Percentiles rank a stretch among this genome's conserved stretches.
phyloP scores from a whole-genome alignment of 2,888 invertebrate species.

The Amphipyra berbera region DNA sequence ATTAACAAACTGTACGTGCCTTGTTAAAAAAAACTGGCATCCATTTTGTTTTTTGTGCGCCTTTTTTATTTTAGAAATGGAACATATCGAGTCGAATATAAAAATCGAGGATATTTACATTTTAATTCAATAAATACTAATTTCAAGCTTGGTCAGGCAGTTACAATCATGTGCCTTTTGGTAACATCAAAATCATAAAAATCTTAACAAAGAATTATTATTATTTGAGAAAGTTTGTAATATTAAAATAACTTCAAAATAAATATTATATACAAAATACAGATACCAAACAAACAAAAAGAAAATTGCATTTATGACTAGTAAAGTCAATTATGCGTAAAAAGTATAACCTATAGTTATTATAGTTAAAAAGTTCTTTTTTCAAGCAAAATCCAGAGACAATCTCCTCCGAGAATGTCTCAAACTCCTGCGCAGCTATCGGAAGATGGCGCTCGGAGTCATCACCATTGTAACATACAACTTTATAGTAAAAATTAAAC shows the following conservation, averaged over 20 bases:
- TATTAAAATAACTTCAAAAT: conserved; percentile 11
- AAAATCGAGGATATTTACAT: conserved; percentile 20
- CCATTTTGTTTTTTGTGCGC: conserved; percentile 7
- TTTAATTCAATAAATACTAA: neutral
- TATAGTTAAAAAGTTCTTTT: neutral
- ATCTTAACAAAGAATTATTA: too few relatives aligned
- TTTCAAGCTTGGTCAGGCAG: conserved; percentile 36
- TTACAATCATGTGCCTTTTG: conserved; percentile 24
- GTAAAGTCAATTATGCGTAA: neutral
- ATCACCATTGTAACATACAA: conserved; percentile 42
- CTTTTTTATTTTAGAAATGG: neutral
- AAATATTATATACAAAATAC: neutral
- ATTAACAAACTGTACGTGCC: too few relatives aligned
- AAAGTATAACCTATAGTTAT: too few relatives aligned
- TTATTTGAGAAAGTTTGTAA: neutral
- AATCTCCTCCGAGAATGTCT: conserved; percentile 62
- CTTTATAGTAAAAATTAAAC: neutral
- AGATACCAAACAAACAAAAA: too few relatives aligned
- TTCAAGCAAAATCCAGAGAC: conserved; percentile 26
- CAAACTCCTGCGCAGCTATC: conserved; percentile 36
- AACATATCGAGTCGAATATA: conserved; percentile 9
- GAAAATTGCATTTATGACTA: neutral
- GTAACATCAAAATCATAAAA: neutral
- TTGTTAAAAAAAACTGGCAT: conserved; percentile 8
- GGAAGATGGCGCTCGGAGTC: conserved; percentile 30